Base-by-base conservation (phyloP, 2,113 vertebrate genomes). In the Mionectes macconnelli region DNA sequence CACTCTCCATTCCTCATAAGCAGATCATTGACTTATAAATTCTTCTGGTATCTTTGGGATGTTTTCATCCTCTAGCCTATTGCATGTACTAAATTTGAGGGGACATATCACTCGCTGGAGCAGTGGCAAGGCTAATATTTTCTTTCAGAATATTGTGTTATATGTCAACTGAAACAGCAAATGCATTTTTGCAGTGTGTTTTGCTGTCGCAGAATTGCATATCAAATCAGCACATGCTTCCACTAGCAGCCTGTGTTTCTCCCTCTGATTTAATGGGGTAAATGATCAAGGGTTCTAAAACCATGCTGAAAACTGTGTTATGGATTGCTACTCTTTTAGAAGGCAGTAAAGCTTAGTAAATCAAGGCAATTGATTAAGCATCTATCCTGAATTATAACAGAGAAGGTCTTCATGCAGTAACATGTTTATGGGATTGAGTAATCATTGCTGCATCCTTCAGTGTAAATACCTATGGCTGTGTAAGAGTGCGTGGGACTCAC, bases 1-100 rank as follows among this genome's bases (percentile, higher is more conserved):
- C 78, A 95, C 45, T 89, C 93, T 75, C 50, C 85, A 60, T 89
- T 96, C 96, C 88, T 91, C 80, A 55, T 92, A 92, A 88, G 95
- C 89, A 84, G n/a, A 96, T 94, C 91, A 68, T 27, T 95, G 85
- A 91, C 93, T 93, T 95, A 94, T 95, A 92, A 96, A 94, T 86
- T 92, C 89, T 76, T 90, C 27, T 52, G 39, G 42, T 95, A 81
- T 93, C 60, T 39, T 75, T 25, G 67, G 69, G 82, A 87, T 62
- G 60, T 73, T 91, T 80, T 87, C 96, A 66, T 81, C 47, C 84
- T 40, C 52, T 27, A 69, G 55, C 83, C 88, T 87, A 59, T 81
- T 94, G 89, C 88, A 4, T 56, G n/a, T 45, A 28, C 68, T 91
- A 84, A 94, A 97, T 92, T 97, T 13, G 21, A 83, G 79, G 85